phyloP scores from a whole-genome alignment of 2,113 vertebrate species.

The Erythrolamprus reginae region DNA sequence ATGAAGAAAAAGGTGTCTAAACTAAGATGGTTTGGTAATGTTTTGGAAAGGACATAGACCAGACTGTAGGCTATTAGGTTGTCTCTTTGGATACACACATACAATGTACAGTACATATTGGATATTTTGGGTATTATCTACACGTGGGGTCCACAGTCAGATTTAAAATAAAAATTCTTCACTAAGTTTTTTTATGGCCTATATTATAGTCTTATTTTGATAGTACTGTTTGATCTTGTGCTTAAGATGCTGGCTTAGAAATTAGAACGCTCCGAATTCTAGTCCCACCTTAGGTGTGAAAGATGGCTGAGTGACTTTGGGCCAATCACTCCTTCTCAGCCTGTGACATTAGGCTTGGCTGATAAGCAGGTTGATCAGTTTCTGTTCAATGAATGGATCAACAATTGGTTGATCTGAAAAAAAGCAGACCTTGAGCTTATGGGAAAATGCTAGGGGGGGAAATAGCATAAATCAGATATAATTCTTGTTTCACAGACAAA shows the following conservation, averaged over 20 bases:
- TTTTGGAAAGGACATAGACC: not conserved
- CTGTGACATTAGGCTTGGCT: not conserved
- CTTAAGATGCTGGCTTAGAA: not conserved
- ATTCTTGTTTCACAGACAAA: not conserved
- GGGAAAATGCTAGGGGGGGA: not conserved
- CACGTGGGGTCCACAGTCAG: not conserved
- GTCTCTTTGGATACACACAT: not conserved
- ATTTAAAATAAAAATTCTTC: not conserved
- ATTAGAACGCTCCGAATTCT: not conserved
- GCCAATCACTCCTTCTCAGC: not conserved
- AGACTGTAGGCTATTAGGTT: not conserved
- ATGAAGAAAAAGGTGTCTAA: not conserved
- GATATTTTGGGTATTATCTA: not conserved
- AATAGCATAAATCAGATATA: not conserved
- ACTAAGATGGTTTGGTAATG: not conserved
- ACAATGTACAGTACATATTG: not conserved
- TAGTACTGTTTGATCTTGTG: not conserved
- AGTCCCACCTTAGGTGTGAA: not conserved
- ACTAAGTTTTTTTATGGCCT: not conserved
- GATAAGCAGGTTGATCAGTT: not conserved
- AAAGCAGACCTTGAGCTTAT: not conserved
- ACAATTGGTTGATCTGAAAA: not conserved
- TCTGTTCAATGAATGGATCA: not conserved
- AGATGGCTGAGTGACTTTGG: not conserved
- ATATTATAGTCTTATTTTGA: not conserved